Conservation (phyloP, 1,140 invertebrate species). For the Catajapyx aquilonaris region DNA sequence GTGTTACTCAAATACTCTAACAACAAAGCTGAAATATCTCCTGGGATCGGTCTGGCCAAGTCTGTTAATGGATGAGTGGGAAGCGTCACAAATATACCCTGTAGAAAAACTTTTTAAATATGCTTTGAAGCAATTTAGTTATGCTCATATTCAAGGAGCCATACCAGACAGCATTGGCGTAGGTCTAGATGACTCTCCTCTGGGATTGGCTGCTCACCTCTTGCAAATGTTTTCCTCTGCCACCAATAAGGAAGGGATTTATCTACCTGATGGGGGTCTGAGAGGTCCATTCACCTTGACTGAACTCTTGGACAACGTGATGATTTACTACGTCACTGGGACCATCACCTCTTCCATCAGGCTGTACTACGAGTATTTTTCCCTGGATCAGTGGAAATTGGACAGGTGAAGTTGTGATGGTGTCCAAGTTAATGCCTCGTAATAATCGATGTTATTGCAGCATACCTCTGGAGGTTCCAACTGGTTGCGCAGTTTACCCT, state of each 20-base stretch:
- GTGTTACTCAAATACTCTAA: slow-evolving; percentile 21
- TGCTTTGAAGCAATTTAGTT: neutral
- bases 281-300: slow-evolving; percentile 33
- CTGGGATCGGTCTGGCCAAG: slow-evolving; percentile 30
- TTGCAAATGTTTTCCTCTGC: slow-evolving; percentile 65
- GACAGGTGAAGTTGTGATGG: too few species aligned
- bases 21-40: slow-evolving; percentile 24
- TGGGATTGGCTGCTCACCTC: slow-evolving; percentile 56
- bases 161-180: slow-evolving; percentile 63
- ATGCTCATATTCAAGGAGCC: slow-evolving; percentile 42
- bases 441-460: too few species aligned
- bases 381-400: slow-evolving; percentile 19
- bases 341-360: slow-evolving; percentile 53
- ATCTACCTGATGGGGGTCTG: slow-evolving; percentile 46
- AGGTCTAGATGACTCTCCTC: slow-evolving; percentile 22
- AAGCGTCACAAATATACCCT: slow-evolving; percentile 12
- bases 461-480: slow-evolving; percentile 19
- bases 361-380: slow-evolving; percentile 45
- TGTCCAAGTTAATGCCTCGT: too few species aligned
- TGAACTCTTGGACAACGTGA: slow-evolving; percentile 66
- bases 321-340: slow-evolving; percentile 65
- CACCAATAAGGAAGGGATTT: slow-evolving; percentile 35
- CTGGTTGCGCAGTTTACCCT: slow-evolving; percentile 18
- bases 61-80: slow-evolving; percentile 29
- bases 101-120: neutral